Evolutionary conservation across 2,113 vertebrate genomes (phyloP).

Genomic region (Callaeas wilsoni): DNA sequence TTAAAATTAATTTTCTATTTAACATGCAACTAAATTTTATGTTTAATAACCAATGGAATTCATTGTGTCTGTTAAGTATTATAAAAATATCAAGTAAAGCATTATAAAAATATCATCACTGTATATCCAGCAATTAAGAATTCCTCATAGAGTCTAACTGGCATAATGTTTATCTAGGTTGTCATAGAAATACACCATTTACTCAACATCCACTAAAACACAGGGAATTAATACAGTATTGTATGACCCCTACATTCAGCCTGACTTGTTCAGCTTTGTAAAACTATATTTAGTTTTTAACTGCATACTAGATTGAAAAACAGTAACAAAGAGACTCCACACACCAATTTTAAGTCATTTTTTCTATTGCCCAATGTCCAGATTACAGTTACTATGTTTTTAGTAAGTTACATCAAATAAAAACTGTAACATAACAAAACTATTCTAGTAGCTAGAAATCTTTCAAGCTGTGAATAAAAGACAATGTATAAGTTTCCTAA

Average conservation of each 20-base stretch:
- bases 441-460: not conserved
- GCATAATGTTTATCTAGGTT: not conserved
- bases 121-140: not conserved
- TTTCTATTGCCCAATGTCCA: not conserved
- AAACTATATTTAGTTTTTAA: not conserved
- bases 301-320: not conserved
- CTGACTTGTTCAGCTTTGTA: not conserved
- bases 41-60: not conserved
- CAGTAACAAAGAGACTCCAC: not conserved
- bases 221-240: not conserved
- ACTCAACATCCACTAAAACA: not conserved
- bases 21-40: not conserved
- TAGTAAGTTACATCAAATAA: not conserved
- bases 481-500: not conserved
- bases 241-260: not conserved
- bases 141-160: not conserved
- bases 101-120: not conserved
- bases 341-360: not conserved
- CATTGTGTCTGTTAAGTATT: not conserved
- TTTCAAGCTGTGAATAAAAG: not conserved
- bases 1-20: not conserved
- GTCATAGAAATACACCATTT: not conserved
- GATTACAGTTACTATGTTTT: not conserved
- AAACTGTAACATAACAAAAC: not conserved
- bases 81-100: not conserved